Evolutionary conservation across 2,797 vertebrate species (phyloP).

Genomic region (Chaetophractus vellerosus): DNA sequence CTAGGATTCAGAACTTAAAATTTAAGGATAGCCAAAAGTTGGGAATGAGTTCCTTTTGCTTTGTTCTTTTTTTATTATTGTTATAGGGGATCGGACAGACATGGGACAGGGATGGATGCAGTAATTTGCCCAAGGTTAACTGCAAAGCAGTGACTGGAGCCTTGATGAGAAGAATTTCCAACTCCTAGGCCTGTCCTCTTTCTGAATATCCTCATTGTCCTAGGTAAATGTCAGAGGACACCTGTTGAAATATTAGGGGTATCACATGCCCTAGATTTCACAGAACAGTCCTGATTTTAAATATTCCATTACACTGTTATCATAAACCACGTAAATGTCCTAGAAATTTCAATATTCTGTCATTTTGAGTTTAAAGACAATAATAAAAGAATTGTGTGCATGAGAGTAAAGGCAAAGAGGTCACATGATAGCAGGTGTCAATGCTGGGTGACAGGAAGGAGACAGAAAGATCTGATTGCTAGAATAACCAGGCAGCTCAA

Average conservation of each 20-base stretch:
- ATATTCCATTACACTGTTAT: neutral
- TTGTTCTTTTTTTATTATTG: conserved; percentile 20
- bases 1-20: neutral
- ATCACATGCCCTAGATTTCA: neutral
- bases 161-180: neutral
- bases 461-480: conserved; percentile 81
- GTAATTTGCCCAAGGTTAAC: conserved; percentile 12
- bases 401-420: conserved; percentile 54
- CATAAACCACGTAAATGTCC: conserved; percentile 37
- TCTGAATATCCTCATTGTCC: neutral
- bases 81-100: neutral
- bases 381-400: conserved; percentile 56
- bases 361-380: conserved; percentile 70
- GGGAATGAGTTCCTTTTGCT: conserved; percentile 2
- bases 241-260: neutral
- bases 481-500: conserved; percentile 61
- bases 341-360: conserved; percentile 41
- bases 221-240: conserved; percentile 5
- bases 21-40: conserved; percentile 26
- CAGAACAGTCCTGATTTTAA: neutral
- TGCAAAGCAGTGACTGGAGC: neutral
- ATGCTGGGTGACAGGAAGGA: conserved; percentile 67
- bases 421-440: conserved; percentile 57
- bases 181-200: neutral
- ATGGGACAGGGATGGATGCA: neutral